Base-by-base conservation (phyloP, 2,797 vertebrate genomes). In the Gallirallus australis region DNA sequence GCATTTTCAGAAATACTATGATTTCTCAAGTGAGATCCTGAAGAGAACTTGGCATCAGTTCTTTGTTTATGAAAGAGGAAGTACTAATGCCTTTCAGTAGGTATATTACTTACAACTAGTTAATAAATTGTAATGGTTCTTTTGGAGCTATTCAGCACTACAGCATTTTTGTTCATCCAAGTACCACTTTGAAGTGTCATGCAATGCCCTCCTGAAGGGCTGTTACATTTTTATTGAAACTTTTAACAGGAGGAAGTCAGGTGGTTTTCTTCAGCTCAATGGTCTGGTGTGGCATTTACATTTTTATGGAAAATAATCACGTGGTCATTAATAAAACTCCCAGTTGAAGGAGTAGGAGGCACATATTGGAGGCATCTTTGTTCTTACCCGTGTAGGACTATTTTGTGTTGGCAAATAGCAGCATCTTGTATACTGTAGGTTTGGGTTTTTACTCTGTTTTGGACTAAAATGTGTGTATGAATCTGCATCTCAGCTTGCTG, bases 391-490 rank as follows among this genome's bases (percentile, higher is more conserved):
- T 42, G 33, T 78, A n/a, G 7, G 12, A 31, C 24, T 73, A 35
- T 71, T 65, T 60, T 65, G 19, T 61, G 45, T 10, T 56, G 47
- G 18, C 6, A n/a, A 77, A 54, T 19, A 61, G 23, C 35, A 78
- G 11, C 31, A 52, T 75, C 6, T 24, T 57, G 31, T n/a, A 50
- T 12, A 25, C n/a, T 54, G 11, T 60, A 25, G 27, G 28, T 68
- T 50, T 4, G 19, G 6, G 15, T 3, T 76, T 69, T 52, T 33
- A 64, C 28, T 76, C 37, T 76, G 19, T 42, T 28, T 63, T 27
- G 0, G 0, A n/a, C 7, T 25, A n/a, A 57, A 13, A 52, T 28
- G 11, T 40, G 6, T 48, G 11, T n/a, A 60, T 64, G 52, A 59
- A 64, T 33, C 37, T 27, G 17, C 9, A 47, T 52, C 25, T 70